Evolutionary conservation across 2,888 invertebrate genomes (phyloP).

Genomic region (Stramonita haemastoma): DNA sequence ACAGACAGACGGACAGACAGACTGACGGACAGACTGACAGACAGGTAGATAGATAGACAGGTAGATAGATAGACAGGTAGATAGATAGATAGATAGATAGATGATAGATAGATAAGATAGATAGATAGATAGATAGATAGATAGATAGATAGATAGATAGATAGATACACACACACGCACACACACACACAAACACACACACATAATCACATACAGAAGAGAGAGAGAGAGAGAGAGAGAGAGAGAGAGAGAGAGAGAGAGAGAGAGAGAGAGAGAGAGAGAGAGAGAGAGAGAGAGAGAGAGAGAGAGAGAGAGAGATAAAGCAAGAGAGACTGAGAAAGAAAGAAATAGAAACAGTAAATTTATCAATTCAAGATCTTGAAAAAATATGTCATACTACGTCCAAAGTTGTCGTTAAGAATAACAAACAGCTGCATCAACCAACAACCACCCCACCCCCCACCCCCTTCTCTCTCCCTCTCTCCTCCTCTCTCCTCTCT

Average conservation of each 20-base stretch:
- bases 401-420: not conserved
- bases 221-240: not conserved
- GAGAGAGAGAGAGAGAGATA: not conserved
- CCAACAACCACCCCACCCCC: not conserved
- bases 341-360: not conserved
- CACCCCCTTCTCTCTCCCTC: not conserved
- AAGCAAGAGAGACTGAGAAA: not conserved
- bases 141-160: too few relatives aligned
- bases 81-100: too few relatives aligned
- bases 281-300: not conserved
- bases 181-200: constrained; percentile 18
- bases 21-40: too few relatives aligned
- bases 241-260: not conserved
- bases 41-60: too few relatives aligned
- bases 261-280: not conserved
- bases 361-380: not conserved
- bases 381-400: not conserved
- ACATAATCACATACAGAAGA: not conserved
- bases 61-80: too few relatives aligned
- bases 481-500: not conserved
- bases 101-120: too few relatives aligned
- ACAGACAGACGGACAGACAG: too few relatives aligned
- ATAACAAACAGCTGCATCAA: too few relatives aligned
- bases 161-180: too few relatives aligned
- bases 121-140: too few relatives aligned